Base-by-base conservation (phyloP, 2,113 vertebrate species). In the Eleginops maclovinus region DNA sequence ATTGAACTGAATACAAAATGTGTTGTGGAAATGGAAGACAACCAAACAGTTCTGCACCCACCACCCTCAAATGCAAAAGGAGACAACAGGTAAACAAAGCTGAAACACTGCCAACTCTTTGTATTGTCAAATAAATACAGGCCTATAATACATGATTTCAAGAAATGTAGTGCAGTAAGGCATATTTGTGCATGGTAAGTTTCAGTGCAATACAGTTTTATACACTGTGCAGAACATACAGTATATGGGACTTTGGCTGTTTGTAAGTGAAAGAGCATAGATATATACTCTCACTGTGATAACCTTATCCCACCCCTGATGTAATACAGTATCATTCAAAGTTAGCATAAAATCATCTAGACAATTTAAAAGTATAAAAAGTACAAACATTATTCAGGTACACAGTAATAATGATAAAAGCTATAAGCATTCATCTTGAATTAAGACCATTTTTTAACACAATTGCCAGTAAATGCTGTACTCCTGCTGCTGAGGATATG, bases 21-120 rank as follows among this genome's bases (percentile, higher is more conserved):
- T 90, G 95, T 99, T 90, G 96, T 99, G 95, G 98, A 99, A 60
- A 99, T 99, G 98, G 97, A 99, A 91, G 97, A 97, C 82, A 99
- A 99, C 83, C 98, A 99, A 77, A 98, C 98, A 1, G 94, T 99
- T 56, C 95, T 99, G 68, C 95, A 97, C 92, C 95, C 98, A 22
- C 98, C 97, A 64, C 96, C 97, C 77, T 95, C 96, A 31, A 95
- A 95, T 88, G 87, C 79, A 46, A 99, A 99, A 91, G 97, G 96
- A 91, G 97, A 99, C 76, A 97, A 80, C 96, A 97, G 97, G 91
- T 93, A 93, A 91, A 88, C 70, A 86, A 74, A 59, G 56, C 69
- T 70, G 53, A 75, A 70, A 74, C 1, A 4, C 65, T 64, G 66
- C 36, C 58, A 73, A 14, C 6, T 17, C 2, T 72, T 43, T 43